Evolutionary conservation across 2,888 invertebrate genomes (phyloP), one percentile per base, ranked within the genome.

Genomic region (Plemyria rubiginata): DNA sequence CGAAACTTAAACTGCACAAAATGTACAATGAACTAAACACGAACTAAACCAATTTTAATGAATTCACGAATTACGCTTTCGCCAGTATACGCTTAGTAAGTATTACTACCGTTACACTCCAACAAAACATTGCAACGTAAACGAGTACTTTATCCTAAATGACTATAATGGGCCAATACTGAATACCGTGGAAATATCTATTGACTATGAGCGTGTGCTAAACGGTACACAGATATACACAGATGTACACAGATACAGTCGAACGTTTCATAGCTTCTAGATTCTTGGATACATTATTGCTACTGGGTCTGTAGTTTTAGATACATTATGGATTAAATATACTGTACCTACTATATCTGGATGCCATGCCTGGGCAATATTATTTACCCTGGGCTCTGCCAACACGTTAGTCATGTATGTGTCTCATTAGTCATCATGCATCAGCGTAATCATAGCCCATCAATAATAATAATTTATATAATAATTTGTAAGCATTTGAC

Each of bases 131-230:
- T 78, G 79, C 77, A 79, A 75, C 76, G 66, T 77, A 77, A 81
- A 82, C 75, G 80, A 81, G 77, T 80, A 80, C 81, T 82, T 81
- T 83, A 84, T 82, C 79, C 82, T 79, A 80, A 81, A 82, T 84
- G 73, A 66, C 80, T 77, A 77, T 82, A 82, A 78, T 79, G 70
- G 75, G 78, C 62, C 65, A 54, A 71, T 68, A 70, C 70, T 76
- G 74, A 71, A 78, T 74, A 72, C 73, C 51, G 56, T 68, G 71
- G 64, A 69, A 71, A 70, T 70, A 66, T 75, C 73, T 77, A 75
- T 79, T 73, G 52, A 61, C 73, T 69, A 70, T 68, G 71, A 71
- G 74, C 69, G 62, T 54, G 66, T 67, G 61, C 45, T 61, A 45
- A 54, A 38, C 54, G 45, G 55, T 64, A 59, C n/a, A n/a, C n/a